A percentile compares a stretch with the other conserved stretches of the same genome.
These are phyloP conservation scores for Gasterosteus nipponicus DNA, from an alignment of 2,113 vertebrate species.

Conservation along the genomic window DNA sequence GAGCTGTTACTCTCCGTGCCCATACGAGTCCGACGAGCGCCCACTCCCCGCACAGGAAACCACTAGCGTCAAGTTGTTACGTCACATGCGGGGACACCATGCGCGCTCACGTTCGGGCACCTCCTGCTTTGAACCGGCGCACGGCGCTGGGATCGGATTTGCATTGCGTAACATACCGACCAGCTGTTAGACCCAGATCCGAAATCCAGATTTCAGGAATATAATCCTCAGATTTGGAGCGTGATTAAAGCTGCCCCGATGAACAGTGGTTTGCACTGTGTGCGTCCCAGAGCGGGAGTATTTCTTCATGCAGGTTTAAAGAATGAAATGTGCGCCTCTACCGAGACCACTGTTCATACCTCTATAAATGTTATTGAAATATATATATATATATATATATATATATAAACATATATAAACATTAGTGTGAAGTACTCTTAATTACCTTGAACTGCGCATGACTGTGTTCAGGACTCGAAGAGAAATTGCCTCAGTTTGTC, in stretches of 20 bases:
- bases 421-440: neutral
- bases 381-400: too few relatives aligned
- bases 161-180: slow-evolving; percentile 55
- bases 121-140: slow-evolving; percentile 15
- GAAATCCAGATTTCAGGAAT: slow-evolving; percentile 32
- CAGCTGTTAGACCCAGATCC: slow-evolving; percentile 58
- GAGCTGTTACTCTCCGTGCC: slow-evolving; percentile 37
- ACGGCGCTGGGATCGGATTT: slow-evolving; percentile 13
- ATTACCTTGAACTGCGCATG: too few relatives aligned
- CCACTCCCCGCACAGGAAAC: slow-evolving; percentile 42
- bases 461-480: neutral
- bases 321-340: neutral
- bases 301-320: neutral
- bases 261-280: neutral
- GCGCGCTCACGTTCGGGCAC: slow-evolving; percentile 50
- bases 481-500: neutral
- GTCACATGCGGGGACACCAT: slow-evolving; percentile 69
- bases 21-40: slow-evolving; percentile 31
- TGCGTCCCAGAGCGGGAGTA: neutral
- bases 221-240: slow-evolving; percentile 40
- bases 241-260: neutral
- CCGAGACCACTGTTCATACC: neutral
- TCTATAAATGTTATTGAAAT: neutral
- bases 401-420: too few relatives aligned
- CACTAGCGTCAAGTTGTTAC: slow-evolving; percentile 33